Evolutionary conservation across 2,888 invertebrate species (phyloP).

Genomic region (Epistrophella euchroma): DNA sequence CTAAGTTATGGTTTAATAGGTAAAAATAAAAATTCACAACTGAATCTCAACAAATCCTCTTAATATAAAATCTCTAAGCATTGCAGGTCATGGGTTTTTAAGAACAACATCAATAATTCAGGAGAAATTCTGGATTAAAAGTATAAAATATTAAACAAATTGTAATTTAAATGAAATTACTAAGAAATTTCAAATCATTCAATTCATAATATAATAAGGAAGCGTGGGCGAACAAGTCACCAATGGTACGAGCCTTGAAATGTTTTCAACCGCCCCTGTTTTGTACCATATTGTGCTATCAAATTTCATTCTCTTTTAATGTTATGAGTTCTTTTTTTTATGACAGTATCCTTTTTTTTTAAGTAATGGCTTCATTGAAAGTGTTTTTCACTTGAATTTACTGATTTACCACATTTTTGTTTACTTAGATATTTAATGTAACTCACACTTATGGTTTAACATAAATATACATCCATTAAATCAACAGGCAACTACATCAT

Average conservation of each 20-base stretch:
- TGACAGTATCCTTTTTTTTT: conserved; percentile 8
- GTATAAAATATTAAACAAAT: too few relatives aligned
- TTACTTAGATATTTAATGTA: background rate
- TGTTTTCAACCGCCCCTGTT: background rate
- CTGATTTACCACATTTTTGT: background rate
- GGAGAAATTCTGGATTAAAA: too few relatives aligned
- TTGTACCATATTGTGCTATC: background rate
- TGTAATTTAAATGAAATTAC: too few relatives aligned
- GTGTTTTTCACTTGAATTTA: background rate
- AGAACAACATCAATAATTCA: too few relatives aligned
- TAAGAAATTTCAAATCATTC: too few relatives aligned
- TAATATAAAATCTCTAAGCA: too few relatives aligned
- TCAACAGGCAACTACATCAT: background rate
- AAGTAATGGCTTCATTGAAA: conserved; percentile 12
- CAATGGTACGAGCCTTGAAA: background rate
- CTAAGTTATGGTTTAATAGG: too few relatives aligned
- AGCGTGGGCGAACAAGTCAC: background rate
- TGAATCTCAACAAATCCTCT: too few relatives aligned
- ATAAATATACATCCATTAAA: background rate
- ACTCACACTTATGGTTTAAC: background rate
- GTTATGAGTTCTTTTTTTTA: background rate
- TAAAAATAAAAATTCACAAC: too few relatives aligned
- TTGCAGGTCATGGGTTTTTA: too few relatives aligned
- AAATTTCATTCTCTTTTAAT: background rate
- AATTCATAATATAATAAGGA: too few relatives aligned